Percentiles rank a stretch among this genome's conserved stretches.
Evolutionary conservation across 2,113 vertebrate species (phyloP).

Genomic region (Pantherophis guttatus): DNA sequence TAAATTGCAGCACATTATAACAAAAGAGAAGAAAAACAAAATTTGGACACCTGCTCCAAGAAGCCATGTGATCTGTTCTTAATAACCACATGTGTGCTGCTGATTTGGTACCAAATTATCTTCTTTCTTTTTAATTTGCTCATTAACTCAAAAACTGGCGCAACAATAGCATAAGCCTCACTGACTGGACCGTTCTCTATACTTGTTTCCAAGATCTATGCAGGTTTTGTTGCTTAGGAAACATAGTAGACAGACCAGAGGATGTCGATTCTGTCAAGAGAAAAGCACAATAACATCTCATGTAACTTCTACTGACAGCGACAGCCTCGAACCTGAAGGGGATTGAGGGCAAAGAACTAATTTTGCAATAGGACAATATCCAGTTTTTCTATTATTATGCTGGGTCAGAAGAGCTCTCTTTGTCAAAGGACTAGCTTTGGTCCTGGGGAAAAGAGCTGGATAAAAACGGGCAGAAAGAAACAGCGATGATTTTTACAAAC

Average conservation of each 20-base stretch:
- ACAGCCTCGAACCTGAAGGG: not conserved
- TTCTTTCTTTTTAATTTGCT: not conserved
- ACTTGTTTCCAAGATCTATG: fast-evolving
- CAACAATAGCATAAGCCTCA: not conserved
- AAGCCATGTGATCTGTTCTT: conserved; percentile 15
- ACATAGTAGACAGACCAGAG: not conserved
- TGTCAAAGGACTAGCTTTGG: not conserved
- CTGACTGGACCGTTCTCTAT: not conserved
- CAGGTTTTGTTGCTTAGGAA: not conserved
- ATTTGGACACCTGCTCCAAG: conserved; percentile 5
- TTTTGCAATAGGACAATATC: not conserved
- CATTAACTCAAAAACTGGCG: conserved; percentile 8
- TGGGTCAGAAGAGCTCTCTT: conserved; percentile 14
- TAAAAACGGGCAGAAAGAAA: not conserved
- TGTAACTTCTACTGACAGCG: conserved; percentile 11
- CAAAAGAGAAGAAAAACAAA: conserved; percentile 9
- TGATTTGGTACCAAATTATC: conserved; percentile 15
- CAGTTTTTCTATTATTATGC: conserved; percentile 22
- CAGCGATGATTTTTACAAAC: not conserved
- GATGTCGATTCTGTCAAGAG: not conserved
- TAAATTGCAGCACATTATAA: conserved; percentile 11
- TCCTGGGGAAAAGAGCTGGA: not conserved
- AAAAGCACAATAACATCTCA: conserved; percentile 27
- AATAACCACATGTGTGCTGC: not conserved
- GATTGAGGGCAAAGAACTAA: not conserved